Percentiles rank a stretch among this genome's conserved stretches.
These are phyloP conservation scores for Sebastes umbrosus DNA, from an alignment of 2,797 vertebrate species.

Conservation along the genomic window DNA sequence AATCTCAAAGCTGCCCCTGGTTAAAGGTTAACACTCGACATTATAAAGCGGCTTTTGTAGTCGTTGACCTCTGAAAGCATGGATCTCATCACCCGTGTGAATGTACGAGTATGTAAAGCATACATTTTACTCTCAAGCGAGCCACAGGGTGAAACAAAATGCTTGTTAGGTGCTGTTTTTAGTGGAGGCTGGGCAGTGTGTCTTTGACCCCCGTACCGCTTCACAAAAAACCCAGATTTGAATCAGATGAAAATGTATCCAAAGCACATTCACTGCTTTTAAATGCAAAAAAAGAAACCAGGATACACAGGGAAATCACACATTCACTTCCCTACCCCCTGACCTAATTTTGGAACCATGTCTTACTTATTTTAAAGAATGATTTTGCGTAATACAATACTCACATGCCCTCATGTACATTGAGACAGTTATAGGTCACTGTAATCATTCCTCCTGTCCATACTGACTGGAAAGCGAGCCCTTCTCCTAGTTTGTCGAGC, in stretches of 20 bases:
- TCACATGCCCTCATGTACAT: background rate
- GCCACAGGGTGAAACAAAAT: conserved; percentile 7
- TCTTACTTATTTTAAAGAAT: background rate
- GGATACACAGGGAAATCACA: background rate
- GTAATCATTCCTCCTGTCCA: background rate
- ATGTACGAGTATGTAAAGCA: conserved; percentile 1
- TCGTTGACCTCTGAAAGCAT: conserved; percentile 38
- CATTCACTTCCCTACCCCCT: background rate
- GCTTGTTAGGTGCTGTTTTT: background rate
- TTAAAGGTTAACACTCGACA: conserved; percentile 71
- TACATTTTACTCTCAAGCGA: background rate
- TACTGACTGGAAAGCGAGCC: background rate
- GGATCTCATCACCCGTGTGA: conserved; percentile 27
- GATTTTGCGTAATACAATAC: background rate
- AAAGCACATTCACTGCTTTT: background rate
- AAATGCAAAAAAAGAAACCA: background rate
- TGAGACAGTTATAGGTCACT: background rate
- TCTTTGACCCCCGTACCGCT: background rate
- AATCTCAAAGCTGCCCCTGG: conserved; percentile 57
- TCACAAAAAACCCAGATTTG: background rate
- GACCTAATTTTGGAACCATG: background rate
- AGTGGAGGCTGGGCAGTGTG: background rate
- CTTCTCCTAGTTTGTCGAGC: background rate
- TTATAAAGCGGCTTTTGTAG: conserved; percentile 51
- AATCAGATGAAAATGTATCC: background rate